These are phyloP conservation scores for Amphimedon queenslandica DNA, from an alignment of 37 sponge, comb jelly and placozoan species.

Conservation along the genomic window DNA sequence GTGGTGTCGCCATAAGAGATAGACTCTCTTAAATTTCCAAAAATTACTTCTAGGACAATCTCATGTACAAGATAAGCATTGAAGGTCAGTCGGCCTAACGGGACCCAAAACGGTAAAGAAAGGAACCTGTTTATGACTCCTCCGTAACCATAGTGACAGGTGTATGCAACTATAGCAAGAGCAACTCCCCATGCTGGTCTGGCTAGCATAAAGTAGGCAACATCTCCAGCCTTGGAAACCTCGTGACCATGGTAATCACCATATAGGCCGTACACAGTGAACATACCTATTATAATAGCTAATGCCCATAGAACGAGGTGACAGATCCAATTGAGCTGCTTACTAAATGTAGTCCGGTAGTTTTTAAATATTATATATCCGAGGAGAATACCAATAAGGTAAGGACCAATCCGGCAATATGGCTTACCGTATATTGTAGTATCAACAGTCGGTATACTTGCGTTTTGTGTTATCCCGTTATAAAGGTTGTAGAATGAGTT, in stretches of 20 bases:
- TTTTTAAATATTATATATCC: slow-evolving; percentile 67
- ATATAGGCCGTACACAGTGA: slow-evolving; percentile 58
- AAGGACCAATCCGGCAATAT: slow-evolving; percentile 65
- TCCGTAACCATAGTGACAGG: slow-evolving; percentile 83
- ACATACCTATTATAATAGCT: slow-evolving; percentile 15
- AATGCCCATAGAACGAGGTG: slow-evolving; percentile 32
- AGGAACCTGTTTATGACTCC: slow-evolving; percentile 64
- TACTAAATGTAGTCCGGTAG: slow-evolving; percentile 1
- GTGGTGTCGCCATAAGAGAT: slow-evolving; percentile 33
- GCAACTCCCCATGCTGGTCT: slow-evolving; percentile 67
- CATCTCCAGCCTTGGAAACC: slow-evolving; percentile 38
- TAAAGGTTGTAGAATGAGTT: slow-evolving; percentile 13
- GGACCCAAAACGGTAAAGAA: slow-evolving; percentile 83
- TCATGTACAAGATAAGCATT: slow-evolving; percentile 84
- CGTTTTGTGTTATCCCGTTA: not conserved
- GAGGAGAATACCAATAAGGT: slow-evolving; percentile 74
- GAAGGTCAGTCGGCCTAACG: slow-evolving; percentile 84
- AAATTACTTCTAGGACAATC: slow-evolving; percentile 51
- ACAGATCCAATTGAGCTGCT: not conserved
- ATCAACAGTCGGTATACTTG: not conserved
- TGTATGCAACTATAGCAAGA: slow-evolving; percentile 56
- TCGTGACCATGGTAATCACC: slow-evolving; percentile 45
- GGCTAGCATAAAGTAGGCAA: slow-evolving; percentile 53
- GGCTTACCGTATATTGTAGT: slow-evolving; percentile 57
- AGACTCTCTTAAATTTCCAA: slow-evolving; percentile 8